Evolutionary conservation across 2,113 vertebrate species (phyloP), one percentile per base, ranked within the genome.

Genomic region (Cyprinodon variegatus): DNA sequence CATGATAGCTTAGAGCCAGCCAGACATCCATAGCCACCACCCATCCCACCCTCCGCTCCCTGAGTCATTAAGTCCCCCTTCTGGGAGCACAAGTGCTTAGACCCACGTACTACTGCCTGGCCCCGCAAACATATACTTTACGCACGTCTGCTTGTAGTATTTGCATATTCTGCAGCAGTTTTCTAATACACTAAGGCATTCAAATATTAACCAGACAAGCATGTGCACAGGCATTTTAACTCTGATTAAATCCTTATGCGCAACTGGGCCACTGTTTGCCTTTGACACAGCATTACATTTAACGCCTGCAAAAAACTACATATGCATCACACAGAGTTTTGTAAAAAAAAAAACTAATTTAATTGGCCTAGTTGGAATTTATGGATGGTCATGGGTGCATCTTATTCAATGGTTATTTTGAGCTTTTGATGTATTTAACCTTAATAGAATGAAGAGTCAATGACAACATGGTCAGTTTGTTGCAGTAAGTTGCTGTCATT

Each of bases 181-280:
- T 37, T 72, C 62, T 63, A 78, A 76, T 80, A 72, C 70, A 78
- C 85, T 66, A 67, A 65, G 67, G 63, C 29, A 79, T 75, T 79
- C 69, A 79, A 46, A 76, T 78, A 74, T 83, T 70, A 77, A 61
- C 78, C 48, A 75, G 85, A 76, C 73, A 77, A 82, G 76, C 78
- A 36, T 82, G 70, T 77, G 76, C 83, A 84, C 74, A 80, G 71
- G 83, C 59, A 61, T 77, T 86, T 78, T 87, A 78, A 84, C 82
- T 68, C 83, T 92, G 92, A 95, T 94, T 95, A 90, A 85, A 93
- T 93, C 91, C 91, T 79, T 93, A 91, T 95, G 94, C 90, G 86
- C 89, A 40, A 86, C 87, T 87, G 89, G 88, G 87, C 89, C 90
- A 94, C 88, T 91, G 87, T 89, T 91, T 83, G 70, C 79, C 81